phyloP scores from a whole-genome alignment of 1,140 invertebrate species.

The Propsilocerus akamusi region DNA sequence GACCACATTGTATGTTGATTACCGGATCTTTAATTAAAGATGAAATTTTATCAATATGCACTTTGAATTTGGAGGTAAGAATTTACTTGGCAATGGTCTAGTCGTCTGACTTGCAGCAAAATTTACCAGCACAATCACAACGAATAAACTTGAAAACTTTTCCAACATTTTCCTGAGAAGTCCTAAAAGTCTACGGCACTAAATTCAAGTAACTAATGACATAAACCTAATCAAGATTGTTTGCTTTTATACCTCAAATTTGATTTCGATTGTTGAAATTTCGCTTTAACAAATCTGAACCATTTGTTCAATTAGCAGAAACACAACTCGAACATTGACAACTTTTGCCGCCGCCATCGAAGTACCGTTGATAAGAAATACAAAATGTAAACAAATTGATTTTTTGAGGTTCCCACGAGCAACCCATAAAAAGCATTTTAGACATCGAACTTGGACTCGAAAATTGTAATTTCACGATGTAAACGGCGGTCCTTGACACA shows the following conservation, averaged over 20 bases:
- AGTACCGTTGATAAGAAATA: no score
- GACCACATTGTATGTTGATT: neutral
- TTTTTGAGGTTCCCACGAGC: no score
- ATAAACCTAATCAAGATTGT: neutral
- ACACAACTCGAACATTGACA: no score
- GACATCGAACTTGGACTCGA: no score
- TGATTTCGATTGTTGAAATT: neutral
- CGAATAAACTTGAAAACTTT: neutral
- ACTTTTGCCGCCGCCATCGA: no score
- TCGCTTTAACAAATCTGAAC: neutral
- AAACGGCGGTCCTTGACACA: no score
- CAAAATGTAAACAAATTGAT: no score
- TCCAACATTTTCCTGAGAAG: neutral
- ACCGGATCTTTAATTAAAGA: neutral
- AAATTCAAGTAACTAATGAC: neutral
- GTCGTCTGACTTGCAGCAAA: neutral
- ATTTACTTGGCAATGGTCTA: neutral
- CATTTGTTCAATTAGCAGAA: neutral
- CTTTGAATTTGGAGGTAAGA: neutral
- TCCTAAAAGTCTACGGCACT: neutral
- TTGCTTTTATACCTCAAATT: neutral
- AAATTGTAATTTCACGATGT: no score
- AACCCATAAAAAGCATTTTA: no score
- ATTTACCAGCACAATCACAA: neutral
- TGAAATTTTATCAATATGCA: no score